Conservation (phyloP, 1,140 invertebrate species). For the Musca vetustissima region DNA sequence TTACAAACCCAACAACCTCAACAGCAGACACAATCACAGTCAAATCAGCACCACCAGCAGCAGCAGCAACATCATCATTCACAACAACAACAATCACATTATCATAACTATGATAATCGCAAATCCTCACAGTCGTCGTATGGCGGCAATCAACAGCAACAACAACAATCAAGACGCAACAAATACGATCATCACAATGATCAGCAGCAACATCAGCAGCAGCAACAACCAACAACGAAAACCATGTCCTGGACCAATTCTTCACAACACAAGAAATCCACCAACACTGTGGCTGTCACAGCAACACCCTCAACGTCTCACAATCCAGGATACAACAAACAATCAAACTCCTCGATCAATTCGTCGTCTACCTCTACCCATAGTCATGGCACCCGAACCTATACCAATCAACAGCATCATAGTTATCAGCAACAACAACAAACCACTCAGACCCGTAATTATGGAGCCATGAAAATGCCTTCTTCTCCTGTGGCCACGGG, state of each 20-base stretch:
- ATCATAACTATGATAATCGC: background rate
- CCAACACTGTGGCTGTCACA: constrained; percentile 51
- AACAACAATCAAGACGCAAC: background rate
- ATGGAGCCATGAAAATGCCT: constrained; percentile 52
- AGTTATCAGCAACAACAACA: constrained; percentile 40
- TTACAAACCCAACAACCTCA: constrained; percentile 32
- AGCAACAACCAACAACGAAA: constrained; percentile 39
- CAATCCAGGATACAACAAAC: constrained; percentile 17
- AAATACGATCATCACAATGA: constrained; percentile 7
- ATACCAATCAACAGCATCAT: constrained; percentile 38
- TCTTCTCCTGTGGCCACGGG: constrained; percentile 48
- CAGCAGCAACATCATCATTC: constrained; percentile 26
- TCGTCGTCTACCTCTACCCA: constrained; percentile 19
- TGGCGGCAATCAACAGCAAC: too few relatives aligned
- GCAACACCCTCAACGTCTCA: constrained; percentile 40
- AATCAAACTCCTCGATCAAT: constrained; percentile 18
- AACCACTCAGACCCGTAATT: constrained; percentile 43
- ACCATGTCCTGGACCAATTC: constrained; percentile 54
- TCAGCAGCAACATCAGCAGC: constrained; percentile 19
- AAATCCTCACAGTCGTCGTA: constrained; percentile 6
- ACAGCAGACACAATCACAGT: too few relatives aligned
- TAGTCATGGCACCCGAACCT: constrained; percentile 36
- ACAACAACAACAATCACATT: constrained; percentile 7
- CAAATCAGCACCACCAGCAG: too few relatives aligned
- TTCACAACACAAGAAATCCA: constrained; percentile 50